Conservation (phyloP, 2,888 invertebrate species). For the Agriopis aurantiaria region DNA sequence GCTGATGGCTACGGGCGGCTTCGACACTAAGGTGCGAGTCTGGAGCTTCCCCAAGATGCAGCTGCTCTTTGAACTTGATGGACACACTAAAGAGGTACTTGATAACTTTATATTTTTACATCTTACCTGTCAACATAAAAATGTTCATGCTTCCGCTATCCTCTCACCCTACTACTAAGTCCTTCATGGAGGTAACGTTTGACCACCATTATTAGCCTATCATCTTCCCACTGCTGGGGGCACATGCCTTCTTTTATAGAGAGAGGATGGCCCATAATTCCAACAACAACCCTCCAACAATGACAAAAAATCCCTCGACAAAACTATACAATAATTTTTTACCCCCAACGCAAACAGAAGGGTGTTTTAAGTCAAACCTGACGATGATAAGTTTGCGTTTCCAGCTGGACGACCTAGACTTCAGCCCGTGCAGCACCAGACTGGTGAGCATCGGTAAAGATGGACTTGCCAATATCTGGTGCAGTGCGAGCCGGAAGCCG, state of each 20-base stretch:
- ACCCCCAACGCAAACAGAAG: not conserved
- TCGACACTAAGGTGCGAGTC: constrained; percentile 94
- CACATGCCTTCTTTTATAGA: no score
- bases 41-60: constrained; percentile 96
- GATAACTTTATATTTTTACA: not conserved
- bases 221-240: no score
- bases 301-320: no score
- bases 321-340: not conserved
- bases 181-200: no score
- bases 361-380: not conserved
- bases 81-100: constrained; percentile 95
- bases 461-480: constrained; percentile 94
- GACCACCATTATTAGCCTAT: no score
- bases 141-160: no score
- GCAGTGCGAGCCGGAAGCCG: constrained; percentile 84
- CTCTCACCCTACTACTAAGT: no score
- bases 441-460: constrained; percentile 96
- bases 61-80: constrained; percentile 89
- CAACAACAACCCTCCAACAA: no score
- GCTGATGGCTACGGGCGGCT: constrained; percentile 96
- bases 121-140: no score
- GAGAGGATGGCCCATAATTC: no score
- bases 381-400: not conserved
- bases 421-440: constrained; percentile 92
- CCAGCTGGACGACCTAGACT: constrained; percentile 95